phyloP scores from a whole-genome alignment of 2,888 invertebrate genomes.

The Nematopogon swammerdamellus region DNA sequence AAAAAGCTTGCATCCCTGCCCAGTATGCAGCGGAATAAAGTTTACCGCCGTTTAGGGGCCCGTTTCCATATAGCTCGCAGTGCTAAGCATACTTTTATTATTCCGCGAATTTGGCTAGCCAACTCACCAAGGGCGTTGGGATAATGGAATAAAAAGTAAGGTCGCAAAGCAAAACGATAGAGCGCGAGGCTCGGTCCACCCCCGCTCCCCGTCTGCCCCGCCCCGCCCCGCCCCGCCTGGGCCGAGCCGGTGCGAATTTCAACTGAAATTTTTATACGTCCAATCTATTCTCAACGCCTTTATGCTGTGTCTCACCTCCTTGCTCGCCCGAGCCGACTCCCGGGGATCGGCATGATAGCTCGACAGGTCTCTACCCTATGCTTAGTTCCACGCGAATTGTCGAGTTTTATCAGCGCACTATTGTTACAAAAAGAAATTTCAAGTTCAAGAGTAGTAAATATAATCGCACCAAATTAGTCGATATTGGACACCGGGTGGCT shows the following conservation, averaged over 20 bases:
- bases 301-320: conserved; percentile 44
- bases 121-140: conserved; percentile 30
- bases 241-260: conserved; percentile 32
- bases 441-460: no score
- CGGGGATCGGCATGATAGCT: background rate
- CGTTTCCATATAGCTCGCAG: no score
- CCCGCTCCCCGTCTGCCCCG: background rate
- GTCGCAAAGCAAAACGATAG: conserved; percentile 56
- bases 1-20: no score
- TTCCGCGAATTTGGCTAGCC: conserved; percentile 51
- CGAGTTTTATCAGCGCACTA: no score
- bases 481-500: no score
- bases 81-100: conserved; percentile 32
- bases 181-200: conserved; percentile 41
- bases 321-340: background rate
- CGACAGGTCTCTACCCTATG: background rate
- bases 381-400: no score
- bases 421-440: no score
- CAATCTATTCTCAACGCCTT: conserved; percentile 54
- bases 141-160: conserved; percentile 59
- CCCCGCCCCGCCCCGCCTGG: background rate
- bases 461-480: no score
- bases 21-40: no score
- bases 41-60: no score
- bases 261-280: conserved; percentile 56